Conservation (phyloP, 2,888 invertebrate genomes). For the Phortica magna region DNA sequence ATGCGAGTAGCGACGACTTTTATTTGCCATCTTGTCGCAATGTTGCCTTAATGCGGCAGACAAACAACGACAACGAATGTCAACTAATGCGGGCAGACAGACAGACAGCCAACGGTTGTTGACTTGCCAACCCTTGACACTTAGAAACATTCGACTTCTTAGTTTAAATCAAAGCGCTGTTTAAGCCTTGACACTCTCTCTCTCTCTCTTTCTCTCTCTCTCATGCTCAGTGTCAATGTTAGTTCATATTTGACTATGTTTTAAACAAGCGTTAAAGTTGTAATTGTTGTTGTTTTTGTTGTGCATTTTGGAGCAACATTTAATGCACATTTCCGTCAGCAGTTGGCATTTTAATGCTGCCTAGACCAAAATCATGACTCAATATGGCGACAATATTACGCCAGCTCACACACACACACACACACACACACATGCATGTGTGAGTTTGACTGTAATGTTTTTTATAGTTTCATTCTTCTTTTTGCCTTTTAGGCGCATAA, state of each 20-base stretch:
- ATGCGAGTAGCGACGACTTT: conserved; percentile 38
- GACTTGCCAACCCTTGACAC: background rate
- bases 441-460: background rate
- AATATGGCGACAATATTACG: background rate
- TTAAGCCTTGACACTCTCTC: no score
- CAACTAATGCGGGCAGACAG: conserved; percentile 8
- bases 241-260: conserved; percentile 23
- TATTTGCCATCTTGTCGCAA: conserved; percentile 48
- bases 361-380: background rate
- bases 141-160: background rate
- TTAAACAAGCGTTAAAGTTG: background rate
- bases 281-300: background rate
- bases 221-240: conserved; percentile 50
- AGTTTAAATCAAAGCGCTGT: background rate
- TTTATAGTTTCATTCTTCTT: background rate
- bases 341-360: background rate
- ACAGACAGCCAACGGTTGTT: conserved; percentile 18
- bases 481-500: conserved; percentile 14
- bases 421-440: background rate
- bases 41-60: background rate
- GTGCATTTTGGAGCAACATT: background rate
- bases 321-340: background rate
- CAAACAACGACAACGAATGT: background rate
- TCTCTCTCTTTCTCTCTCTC: no score
- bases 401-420: background rate